These are phyloP conservation scores for Ips typographus DNA, from an alignment of 1,140 invertebrate genomes.

Conservation along the genomic window DNA sequence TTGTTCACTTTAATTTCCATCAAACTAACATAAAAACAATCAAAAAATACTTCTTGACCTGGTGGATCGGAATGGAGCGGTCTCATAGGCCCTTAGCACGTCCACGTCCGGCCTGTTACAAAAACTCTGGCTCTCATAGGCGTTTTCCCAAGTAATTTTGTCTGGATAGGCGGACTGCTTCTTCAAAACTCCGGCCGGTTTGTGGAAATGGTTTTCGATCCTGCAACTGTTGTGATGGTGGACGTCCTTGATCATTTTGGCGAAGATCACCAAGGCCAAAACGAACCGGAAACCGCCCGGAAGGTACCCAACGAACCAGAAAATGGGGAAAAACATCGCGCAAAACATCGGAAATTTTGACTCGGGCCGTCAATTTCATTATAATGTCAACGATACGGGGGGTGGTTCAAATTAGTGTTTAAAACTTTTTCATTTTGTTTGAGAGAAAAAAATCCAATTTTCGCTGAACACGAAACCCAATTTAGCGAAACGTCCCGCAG, in stretches of 20 bases:
- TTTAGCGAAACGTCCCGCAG: too few relatives aligned
- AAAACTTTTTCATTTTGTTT: too few relatives aligned
- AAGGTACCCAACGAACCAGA: conserved; percentile 40
- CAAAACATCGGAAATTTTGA: too few relatives aligned
- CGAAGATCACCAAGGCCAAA: conserved; percentile 35
- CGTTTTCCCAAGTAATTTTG: conserved; percentile 9
- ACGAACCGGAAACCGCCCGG: conserved; percentile 37
- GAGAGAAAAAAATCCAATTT: too few relatives aligned
- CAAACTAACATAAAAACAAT: too few relatives aligned
- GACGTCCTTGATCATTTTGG: conserved; percentile 39
- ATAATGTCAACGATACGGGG: too few relatives aligned
- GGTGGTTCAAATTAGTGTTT: too few relatives aligned
- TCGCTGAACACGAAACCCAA: too few relatives aligned
- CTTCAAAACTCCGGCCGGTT: conserved; percentile 22
- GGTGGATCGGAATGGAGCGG: too few relatives aligned
- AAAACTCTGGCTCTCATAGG: conserved; percentile 4
- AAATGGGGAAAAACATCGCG: conserved; percentile 35
- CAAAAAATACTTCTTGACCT: too few relatives aligned
- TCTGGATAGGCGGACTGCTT: conserved; percentile 5
- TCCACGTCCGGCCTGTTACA: not conserved
- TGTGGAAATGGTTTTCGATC: not conserved
- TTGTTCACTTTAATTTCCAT: too few relatives aligned
- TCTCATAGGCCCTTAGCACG: not conserved
- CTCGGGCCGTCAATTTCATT: too few relatives aligned
- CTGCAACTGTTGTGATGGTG: conserved; percentile 27